Conservation (phyloP, 2,888 invertebrate species). For the Isotomurus palustris region DNA sequence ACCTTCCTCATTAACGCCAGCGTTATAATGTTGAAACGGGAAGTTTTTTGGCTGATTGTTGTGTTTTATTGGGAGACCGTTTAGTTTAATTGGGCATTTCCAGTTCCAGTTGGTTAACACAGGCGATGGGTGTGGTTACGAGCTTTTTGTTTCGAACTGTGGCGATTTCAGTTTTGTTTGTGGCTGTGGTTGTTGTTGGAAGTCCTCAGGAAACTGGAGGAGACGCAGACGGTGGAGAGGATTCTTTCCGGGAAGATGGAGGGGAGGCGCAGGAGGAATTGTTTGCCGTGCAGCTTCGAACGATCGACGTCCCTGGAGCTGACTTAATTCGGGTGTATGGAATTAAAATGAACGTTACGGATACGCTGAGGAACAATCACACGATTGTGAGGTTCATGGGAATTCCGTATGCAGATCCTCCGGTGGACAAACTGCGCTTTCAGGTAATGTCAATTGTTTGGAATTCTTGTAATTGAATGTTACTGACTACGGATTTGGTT, state of each 20-base stretch:
- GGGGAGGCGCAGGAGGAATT: not conserved
- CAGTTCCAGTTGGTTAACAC: no score
- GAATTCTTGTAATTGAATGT: not conserved
- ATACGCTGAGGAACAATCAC: slow-evolving; percentile 9
- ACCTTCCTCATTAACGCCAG: no score
- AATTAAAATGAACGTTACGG: slow-evolving; percentile 13
- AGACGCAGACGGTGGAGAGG: not conserved
- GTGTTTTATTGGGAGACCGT: no score
- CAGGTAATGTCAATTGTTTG: slow-evolving; percentile 17
- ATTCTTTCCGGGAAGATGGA: not conserved
- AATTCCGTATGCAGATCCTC: slow-evolving; percentile 34
- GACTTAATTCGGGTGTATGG: slow-evolving; percentile 17
- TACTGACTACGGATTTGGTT: not conserved
- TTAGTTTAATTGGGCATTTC: no score
- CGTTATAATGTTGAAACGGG: no score
- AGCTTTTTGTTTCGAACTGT: no score
- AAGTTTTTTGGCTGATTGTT: no score
- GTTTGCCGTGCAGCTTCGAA: slow-evolving; percentile 13
- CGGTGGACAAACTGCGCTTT: slow-evolving; percentile 32
- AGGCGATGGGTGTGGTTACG: no score
- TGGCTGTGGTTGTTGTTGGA: no score
- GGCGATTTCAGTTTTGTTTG: no score
- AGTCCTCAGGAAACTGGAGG: no score
- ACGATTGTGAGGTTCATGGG: slow-evolving; percentile 21
- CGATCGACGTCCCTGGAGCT: slow-evolving; percentile 14